A percentile compares a stretch with the other conserved stretches of the same genome.
Evolutionary conservation across 2,888 invertebrate genomes (phyloP).

Genomic region (Pseudococcus longispinus): DNA sequence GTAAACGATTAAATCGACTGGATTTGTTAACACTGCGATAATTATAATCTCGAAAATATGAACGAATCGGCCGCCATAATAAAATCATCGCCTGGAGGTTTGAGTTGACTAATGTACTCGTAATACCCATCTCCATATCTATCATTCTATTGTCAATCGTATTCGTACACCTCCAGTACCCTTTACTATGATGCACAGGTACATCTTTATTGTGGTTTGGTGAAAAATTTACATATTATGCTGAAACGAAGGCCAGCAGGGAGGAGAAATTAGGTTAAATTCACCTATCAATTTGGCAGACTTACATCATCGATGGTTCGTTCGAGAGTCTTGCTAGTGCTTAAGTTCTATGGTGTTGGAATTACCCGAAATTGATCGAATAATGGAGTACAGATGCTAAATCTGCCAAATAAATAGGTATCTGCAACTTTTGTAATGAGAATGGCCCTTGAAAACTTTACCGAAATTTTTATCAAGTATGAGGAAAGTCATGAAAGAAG

Average conservation of each 20-base stretch:
- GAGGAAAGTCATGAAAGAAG: too few relatives aligned
- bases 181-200: not conserved
- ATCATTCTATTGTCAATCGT: slow-evolving; percentile 3
- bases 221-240: slow-evolving; percentile 11
- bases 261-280: slow-evolving; percentile 6
- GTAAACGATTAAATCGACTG: not conserved
- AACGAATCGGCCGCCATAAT: not conserved
- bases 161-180: not conserved
- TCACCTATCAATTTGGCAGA: not conserved
- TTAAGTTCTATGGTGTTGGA: too few relatives aligned
- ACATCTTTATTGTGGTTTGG: not conserved
- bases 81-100: not conserved
- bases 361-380: too few relatives aligned
- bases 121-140: not conserved
- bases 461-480: too few relatives aligned
- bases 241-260: slow-evolving; percentile 5
- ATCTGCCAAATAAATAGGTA: too few relatives aligned
- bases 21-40: not conserved
- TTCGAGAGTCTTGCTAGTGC: too few relatives aligned
- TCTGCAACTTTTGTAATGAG: too few relatives aligned
- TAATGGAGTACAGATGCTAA: too few relatives aligned
- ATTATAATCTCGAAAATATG: slow-evolving; percentile 3
- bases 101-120: not conserved
- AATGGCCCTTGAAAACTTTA: too few relatives aligned
- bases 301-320: not conserved